Evolutionary conservation across 2,888 invertebrate species (phyloP), one percentile per base, ranked within the genome.

Genomic region (Colostygia pectinataria): DNA sequence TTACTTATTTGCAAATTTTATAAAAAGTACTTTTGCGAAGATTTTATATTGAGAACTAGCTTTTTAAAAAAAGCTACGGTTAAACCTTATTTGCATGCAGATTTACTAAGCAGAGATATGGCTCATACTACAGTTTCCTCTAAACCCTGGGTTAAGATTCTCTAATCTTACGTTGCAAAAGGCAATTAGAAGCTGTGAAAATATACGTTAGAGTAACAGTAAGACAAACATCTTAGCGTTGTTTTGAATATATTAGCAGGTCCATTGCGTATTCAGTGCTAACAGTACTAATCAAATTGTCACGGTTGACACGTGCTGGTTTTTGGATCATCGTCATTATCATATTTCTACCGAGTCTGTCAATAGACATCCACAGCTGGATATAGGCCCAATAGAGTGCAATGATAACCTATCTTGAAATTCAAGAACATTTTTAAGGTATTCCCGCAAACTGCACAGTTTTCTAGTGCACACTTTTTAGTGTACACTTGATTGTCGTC

Each of bases 81-180:
- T 29, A 50, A 56, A 52, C 57, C 61, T 59, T 47, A 73, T 80
- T 80, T 71, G 69, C 74, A 79, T 79, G 63, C 58, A 74, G 74
- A 68, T 69, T 65, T 66, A 55, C 61, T 50, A 53, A 45, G 49
- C 50, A 57, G 39, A 53, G 42, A 56, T 61, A 56, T 49, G 31
- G 55, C 50, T 42, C 38, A 48, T 48, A 40, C 44, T 48, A 47
- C 32, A 25, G 43, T 31, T 40, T 29, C 24, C 32, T 32, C 47
- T 50, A 49, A n/a, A 50, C 40, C 47, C 38, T 24, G 42, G 48
- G 40, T 48, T 46, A 51, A 56, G 48, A 57, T 45, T 31, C 32
- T 55, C 50, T 59, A 49, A 41, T 47, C 50, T 43, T 38, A 23
- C 34, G 45, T 47, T 55, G 48, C 51, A 45, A 45, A 44, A 33